Evolutionary conservation across 1,140 invertebrate species (phyloP).

Genomic region (Drosophila bocki): DNA sequence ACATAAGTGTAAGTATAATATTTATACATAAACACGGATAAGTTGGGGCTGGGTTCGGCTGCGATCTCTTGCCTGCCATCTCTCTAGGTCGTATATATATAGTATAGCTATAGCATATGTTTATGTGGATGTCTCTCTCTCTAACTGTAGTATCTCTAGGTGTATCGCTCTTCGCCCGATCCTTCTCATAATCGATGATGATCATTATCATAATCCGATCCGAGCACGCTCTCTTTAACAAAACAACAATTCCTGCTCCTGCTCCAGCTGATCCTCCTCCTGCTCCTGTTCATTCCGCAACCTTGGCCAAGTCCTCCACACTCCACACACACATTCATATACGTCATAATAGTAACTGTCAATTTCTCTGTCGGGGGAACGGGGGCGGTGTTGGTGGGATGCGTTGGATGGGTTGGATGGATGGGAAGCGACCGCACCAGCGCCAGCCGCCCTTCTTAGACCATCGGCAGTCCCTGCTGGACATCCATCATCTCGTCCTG

Average conservation of each 20-base stretch:
- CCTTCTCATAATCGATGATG: constrained; percentile 15
- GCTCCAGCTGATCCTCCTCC: constrained; percentile 13
- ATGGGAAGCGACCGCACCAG: constrained; percentile 18
- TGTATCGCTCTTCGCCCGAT: constrained; percentile 51
- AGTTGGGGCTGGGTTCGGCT: constrained; percentile 10
- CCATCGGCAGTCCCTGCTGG: constrained; percentile 79
- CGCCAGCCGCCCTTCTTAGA: constrained; percentile 39
- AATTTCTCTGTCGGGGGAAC: constrained; percentile 32
- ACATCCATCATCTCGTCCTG: constrained; percentile 85
- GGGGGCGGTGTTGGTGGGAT: constrained; percentile 26
- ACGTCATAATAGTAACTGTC: constrained; percentile 67
- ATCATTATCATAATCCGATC: constrained; percentile 27
- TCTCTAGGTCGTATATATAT: constrained; percentile 42
- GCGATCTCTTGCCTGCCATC: constrained; percentile 25
- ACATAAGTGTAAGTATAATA: constrained; percentile 74
- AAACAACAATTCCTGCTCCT: constrained; percentile 59
- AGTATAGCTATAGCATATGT: constrained; percentile 68
- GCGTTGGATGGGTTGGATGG: constrained; percentile 26
- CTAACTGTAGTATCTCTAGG: constrained; percentile 70
- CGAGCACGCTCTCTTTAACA: constrained; percentile 51
- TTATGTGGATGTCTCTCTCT: constrained; percentile 64
- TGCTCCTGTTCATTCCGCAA: constrained; percentile 9
- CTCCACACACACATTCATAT: constrained; percentile 28
- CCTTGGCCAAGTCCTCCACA: constrained; percentile 23
- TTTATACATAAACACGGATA: constrained; percentile 72